Percentiles rank a stretch among this genome's conserved stretches.
Conservation (phyloP, 2,888 invertebrate genomes). For the Augiades crinisus region DNA sequence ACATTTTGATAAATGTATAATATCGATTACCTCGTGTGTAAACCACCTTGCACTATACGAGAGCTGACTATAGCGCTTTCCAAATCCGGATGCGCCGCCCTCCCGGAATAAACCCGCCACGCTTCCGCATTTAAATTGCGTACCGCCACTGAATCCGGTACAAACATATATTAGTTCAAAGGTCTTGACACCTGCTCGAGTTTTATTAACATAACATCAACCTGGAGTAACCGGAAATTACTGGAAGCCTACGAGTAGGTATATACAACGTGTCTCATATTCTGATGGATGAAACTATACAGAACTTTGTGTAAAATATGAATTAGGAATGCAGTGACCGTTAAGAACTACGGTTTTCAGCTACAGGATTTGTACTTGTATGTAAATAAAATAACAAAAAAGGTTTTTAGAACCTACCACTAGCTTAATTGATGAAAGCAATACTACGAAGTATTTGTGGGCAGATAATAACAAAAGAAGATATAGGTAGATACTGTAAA, state of each 20-base stretch:
- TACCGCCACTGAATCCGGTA: conserved; percentile 34
- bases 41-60: not conserved
- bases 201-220: conserved; percentile 22
- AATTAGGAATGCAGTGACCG: no score
- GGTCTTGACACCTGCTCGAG: conserved; percentile 30
- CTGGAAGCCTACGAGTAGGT: not conserved
- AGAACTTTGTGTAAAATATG: not conserved
- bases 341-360: no score
- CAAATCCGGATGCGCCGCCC: conserved; percentile 40
- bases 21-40: not conserved
- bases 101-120: conserved; percentile 47
- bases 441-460: no score
- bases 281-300: not conserved
- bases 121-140: conserved; percentile 63
- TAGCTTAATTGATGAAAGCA: no score
- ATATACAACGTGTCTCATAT: conserved; percentile 8
- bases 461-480: no score
- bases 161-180: conserved; percentile 31
- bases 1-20: no score
- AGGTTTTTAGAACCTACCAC: no score
- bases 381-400: no score
- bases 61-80: conserved; percentile 8
- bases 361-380: no score
- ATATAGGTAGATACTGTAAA: no score
- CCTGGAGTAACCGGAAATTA: conserved; percentile 10